Base-by-base conservation (phyloP, 2,797 vertebrate species). In the Etheostoma perlongum region DNA sequence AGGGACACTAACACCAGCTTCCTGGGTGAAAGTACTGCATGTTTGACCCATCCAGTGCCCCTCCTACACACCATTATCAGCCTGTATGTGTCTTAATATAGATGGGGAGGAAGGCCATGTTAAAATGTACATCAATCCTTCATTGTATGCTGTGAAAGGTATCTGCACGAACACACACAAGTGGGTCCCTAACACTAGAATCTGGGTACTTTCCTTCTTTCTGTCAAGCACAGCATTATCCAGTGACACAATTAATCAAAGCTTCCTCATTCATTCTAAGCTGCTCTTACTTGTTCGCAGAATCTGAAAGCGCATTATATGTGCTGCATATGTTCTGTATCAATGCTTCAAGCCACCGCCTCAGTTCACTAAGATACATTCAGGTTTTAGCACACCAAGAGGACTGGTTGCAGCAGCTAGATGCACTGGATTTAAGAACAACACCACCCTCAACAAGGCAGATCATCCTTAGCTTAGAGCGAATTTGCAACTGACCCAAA, bases 401-500 rank as follows among this genome's bases (percentile, higher is more conserved):
- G 40, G 69, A 67, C 71, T 15, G 25, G 66, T 67, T 53, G 72
- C 42, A 68, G 49, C 60, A 72, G 53, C 82, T 70, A 67, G 51
- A 66, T 64, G 63, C 23, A 12, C 54, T 54, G 79, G 60, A 58
- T 63, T 72, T 67, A 16, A 60, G 71, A 59, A 78, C 58, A 40
- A 23, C 61, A 74, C 30, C 62, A 46, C 36, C 51, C 53, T 52
- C 60, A 76, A 69, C 68, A 58, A 81, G 21, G 46, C 57, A 62
- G 78, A 82, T 89, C 66, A 85, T 79, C 55, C 51, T 23, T 15
- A 68, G 81, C 57, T 86, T 67, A 68, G 70, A n/a, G 23, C 1
- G 40, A 73, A 85, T 92, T 89, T 85, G 79, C 80, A 86, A 71
- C 54, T 84, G 81, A 89, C 89, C 88, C 81, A 85, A 66, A 90